These are phyloP conservation scores for Dolichallabes microphthalmus DNA, from an alignment of 2,113 vertebrate species.

Conservation along the genomic window DNA sequence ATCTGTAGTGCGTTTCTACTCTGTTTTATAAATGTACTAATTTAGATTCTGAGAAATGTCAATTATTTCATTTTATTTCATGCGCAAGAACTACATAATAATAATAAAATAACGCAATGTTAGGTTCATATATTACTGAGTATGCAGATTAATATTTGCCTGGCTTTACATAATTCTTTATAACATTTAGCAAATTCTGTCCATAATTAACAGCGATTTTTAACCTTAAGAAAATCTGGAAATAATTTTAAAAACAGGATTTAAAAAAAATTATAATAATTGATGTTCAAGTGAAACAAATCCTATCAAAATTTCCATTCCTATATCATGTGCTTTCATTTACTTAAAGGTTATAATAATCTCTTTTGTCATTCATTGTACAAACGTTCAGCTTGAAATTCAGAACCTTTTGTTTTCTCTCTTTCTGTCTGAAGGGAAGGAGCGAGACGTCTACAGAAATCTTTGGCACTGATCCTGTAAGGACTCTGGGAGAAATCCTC, in stretches of 20 bases:
- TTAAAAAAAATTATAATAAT: no score
- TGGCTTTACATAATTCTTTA: background rate
- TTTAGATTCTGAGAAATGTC: background rate
- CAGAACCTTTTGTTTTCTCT: background rate
- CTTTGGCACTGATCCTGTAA: constrained; percentile 60
- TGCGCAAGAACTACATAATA: background rate
- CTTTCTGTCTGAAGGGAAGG: constrained; percentile 28
- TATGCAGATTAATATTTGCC: background rate
- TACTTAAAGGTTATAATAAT: background rate
- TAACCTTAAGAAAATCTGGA: background rate
- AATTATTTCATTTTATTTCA: background rate
- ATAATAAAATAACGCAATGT: background rate
- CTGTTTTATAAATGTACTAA: background rate
- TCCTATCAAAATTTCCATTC: background rate
- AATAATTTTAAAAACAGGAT: background rate
- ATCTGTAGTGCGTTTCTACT: background rate
- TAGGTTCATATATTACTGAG: background rate
- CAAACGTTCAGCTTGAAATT: background rate
- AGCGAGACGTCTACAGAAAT: constrained; percentile 51
- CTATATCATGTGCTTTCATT: background rate
- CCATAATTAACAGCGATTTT: background rate
- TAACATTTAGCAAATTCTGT: background rate
- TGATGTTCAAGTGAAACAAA: background rate
- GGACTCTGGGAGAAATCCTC: constrained; percentile 67
- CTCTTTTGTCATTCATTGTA: background rate